Percentiles rank a stretch among this genome's conserved stretches.
Conservation (phyloP, 2,797 vertebrate genomes). For the Australoheros facetus region DNA sequence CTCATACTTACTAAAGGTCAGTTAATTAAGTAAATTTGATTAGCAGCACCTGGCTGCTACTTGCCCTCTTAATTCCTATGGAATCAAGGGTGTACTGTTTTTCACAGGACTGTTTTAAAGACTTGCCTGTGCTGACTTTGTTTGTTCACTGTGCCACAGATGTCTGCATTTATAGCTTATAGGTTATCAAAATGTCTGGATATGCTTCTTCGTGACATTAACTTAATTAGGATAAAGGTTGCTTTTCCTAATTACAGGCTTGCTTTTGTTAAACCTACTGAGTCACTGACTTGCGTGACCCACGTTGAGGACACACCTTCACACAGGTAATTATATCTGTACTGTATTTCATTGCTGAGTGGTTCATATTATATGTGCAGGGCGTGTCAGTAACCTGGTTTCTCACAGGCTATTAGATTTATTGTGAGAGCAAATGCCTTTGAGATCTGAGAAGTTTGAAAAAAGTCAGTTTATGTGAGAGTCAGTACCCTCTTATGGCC, state of each 20-base stretch:
- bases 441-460: not conserved
- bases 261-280: not conserved
- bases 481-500: too few species aligned
- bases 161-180: not conserved
- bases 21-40: not conserved
- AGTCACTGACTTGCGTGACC: rapidly evolving
- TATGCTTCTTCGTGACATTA: not conserved
- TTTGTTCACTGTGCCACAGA: not conserved
- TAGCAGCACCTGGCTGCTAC: not conserved
- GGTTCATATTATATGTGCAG: not conserved
- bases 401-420: not conserved
- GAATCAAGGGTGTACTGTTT: not conserved
- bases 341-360: not conserved
- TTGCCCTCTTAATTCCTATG: not conserved
- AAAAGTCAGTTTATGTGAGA: not conserved
- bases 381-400: not conserved
- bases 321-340: not conserved
- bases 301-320: not conserved
- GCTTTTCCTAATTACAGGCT: not conserved
- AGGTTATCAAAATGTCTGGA: not conserved
- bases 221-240: not conserved
- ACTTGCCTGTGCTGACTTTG: not conserved
- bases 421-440: not conserved
- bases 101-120: not conserved
- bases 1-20: not conserved